A percentile compares a stretch with the other conserved stretches of the same genome.
Evolutionary conservation across 2,797 vertebrate species (phyloP).

Genomic region (Crocidura indochinensis): DNA sequence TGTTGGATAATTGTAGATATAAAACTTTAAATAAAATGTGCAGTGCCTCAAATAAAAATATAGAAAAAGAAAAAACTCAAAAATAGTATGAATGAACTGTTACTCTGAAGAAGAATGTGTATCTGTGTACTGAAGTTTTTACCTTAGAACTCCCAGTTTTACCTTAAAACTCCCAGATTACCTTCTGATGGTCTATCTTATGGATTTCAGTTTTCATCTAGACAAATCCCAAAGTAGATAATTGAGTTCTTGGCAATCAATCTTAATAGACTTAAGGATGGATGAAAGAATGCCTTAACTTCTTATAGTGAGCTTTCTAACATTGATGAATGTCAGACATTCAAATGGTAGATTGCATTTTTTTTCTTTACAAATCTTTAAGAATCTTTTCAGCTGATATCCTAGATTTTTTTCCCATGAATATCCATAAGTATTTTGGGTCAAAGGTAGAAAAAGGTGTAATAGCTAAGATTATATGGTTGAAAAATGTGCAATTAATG

Average conservation of each 20-base stretch:
- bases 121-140: background rate
- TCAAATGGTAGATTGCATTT: no score
- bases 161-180: background rate
- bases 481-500: background rate
- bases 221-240: background rate
- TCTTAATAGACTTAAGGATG: background rate
- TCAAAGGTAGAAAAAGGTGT: background rate
- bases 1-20: no score
- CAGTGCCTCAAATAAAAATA: no score
- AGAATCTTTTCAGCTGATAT: background rate
- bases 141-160: background rate
- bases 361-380: background rate
- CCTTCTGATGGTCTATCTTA: background rate
- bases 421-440: background rate
- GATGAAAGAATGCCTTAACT: background rate
- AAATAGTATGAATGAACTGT: background rate
- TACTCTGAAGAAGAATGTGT: background rate
- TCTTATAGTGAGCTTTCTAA: background rate
- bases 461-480: constrained; percentile 9
- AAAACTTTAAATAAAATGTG: no score
- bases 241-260: background rate
- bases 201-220: background rate
- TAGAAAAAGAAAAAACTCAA: no score
- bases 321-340: background rate
- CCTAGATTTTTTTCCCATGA: background rate